Base-by-base conservation (phyloP, 1,140 invertebrate species). In the Chymomyza costata region DNA sequence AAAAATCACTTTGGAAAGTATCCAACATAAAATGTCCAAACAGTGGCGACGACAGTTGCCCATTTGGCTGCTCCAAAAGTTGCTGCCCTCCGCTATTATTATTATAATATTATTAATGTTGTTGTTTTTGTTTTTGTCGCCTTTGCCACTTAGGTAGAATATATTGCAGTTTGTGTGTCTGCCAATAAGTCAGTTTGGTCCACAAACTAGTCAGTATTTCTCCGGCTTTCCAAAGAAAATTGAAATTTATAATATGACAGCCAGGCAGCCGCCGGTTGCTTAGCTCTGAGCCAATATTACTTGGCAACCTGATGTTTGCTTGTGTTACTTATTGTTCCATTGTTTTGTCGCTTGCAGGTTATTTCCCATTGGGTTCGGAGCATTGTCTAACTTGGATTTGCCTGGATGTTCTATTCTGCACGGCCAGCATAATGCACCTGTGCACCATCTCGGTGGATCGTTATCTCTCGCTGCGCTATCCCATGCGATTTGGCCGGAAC, bases 361-460 rank as follows among this genome's bases (percentile, higher is more conserved):
- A 92, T 73, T 95, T 95, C 82, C 93, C 93, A 1, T 85, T 95
- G 34, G 90, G 93, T 3, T 90, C 93, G 1, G 90, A 93, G 15
- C 94, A 93, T 84, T 95, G 94, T 82, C 88, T 95, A 25, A 90
- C 90, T n/a, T 95, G 94, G 94, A 93, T 95, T 44, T 94, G 93
- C 66, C 88, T 95, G 67, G 97, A 99, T 87, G 96, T 99, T 0
- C 88, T 98, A 0, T 97, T 97, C 82, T 97, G 95, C 84, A 98
- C 96, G 0, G 96, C 96, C 0, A 97, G 95, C 44, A 97, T 98
- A 78, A 94, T 98, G 91, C 96, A 98, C 86, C 88, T 98, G 15
- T 97, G 95, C 86, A 97, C 96, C 44, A 97, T 98, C 83, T 95
- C 94, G 65, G 93, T 98, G 61, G 96, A 98, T 87, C 91, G 96